Percentiles rank a stretch among this genome's conserved stretches.
Evolutionary conservation across 2,888 invertebrate species (phyloP).

Genomic region (Andrena marginata): DNA sequence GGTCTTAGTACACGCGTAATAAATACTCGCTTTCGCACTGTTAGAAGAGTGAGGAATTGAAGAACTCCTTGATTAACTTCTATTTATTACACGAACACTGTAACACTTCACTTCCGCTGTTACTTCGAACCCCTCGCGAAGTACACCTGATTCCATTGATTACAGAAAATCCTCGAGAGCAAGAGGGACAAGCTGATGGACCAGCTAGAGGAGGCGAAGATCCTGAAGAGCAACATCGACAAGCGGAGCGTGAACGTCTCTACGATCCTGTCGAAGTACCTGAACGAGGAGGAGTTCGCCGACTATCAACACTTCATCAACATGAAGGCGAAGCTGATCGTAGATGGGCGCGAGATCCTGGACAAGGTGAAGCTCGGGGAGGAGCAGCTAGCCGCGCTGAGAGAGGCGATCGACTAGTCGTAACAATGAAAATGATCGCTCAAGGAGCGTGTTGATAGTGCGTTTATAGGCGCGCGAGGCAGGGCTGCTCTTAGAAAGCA

Average conservation of each 20-base stretch:
- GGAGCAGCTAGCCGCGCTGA: conserved; percentile 91
- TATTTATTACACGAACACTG: no score
- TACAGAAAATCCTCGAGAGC: conserved; percentile 89
- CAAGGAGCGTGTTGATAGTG: conserved; percentile 10
- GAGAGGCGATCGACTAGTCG: conserved; percentile 86
- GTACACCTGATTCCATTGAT: conserved; percentile 39
- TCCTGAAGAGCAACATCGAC: conserved; percentile 93
- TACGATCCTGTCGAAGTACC: conserved; percentile 89
- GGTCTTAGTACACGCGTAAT: neutral
- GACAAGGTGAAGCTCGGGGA: conserved; percentile 94
- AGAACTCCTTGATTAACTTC: no score
- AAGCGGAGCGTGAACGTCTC: conserved; percentile 90
- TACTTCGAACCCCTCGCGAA: neutral
- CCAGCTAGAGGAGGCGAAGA: conserved; percentile 93
- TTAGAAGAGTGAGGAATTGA: no score
- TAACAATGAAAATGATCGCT: conserved; percentile 47
- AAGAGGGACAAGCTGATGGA: conserved; percentile 92
- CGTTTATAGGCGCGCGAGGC: conserved; percentile 12
- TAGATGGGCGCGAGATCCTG: conserved; percentile 92
- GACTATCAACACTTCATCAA: conserved; percentile 94
- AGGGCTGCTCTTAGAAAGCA: conserved; percentile 8
- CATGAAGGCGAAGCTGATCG: conserved; percentile 94
- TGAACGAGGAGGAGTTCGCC: conserved; percentile 90
- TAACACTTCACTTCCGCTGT: neutral
- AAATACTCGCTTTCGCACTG: no score